Conservation (phyloP, 2,888 invertebrate genomes). For the Tuta absoluta region DNA sequence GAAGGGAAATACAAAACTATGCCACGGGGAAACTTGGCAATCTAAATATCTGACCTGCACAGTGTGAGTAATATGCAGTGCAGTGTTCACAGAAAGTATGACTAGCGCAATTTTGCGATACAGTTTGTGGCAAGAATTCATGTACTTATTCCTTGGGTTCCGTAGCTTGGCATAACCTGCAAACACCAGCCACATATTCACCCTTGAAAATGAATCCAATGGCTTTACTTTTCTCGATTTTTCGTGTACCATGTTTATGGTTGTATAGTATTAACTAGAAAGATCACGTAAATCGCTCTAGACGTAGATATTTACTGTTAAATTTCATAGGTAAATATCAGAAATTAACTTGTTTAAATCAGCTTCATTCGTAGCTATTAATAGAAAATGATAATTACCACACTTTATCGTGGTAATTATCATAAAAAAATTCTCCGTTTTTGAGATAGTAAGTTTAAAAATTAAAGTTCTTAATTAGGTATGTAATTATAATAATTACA, state of each 20-base stretch:
- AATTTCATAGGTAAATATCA: too few species aligned
- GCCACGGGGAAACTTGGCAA: too few species aligned
- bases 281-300: not conserved
- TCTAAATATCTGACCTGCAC: not conserved
- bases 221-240: not conserved
- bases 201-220: not conserved
- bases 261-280: not conserved
- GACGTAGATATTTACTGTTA: too few species aligned
- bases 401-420: too few species aligned
- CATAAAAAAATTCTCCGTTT: too few species aligned
- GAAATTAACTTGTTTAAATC: too few species aligned
- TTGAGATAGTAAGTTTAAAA: too few species aligned
- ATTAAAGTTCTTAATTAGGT: too few species aligned
- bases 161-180: not conserved
- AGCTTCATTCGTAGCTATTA: too few species aligned
- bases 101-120: slow-evolving; percentile 2
- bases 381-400: too few species aligned
- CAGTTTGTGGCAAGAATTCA: not conserved
- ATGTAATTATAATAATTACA: too few species aligned
- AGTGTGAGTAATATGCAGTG: not conserved
- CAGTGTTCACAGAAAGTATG: not conserved
- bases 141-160: slow-evolving; percentile 3
- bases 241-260: not conserved
- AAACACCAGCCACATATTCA: not conserved
- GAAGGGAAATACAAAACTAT: too few species aligned